phyloP scores from a whole-genome alignment of 1,140 invertebrate species.

The Polypedilum pembai region DNA sequence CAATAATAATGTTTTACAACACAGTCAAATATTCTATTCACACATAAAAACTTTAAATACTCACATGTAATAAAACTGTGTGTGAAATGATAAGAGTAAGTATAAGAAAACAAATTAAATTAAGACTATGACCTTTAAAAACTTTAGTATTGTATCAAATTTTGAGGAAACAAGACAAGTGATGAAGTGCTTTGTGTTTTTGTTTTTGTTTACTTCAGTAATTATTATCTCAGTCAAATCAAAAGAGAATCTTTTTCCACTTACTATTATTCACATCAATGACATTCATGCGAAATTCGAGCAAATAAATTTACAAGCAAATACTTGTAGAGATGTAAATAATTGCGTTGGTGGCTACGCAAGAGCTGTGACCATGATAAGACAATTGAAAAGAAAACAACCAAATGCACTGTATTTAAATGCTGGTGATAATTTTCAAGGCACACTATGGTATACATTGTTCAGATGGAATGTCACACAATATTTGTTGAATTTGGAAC shows the following conservation, averaged over 20 bases:
- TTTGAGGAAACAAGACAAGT: too few relatives aligned
- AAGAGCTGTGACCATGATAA: constrained; percentile 53
- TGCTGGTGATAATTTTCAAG: constrained; percentile 79
- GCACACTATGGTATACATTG: constrained; percentile 76
- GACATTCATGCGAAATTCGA: constrained; percentile 52
- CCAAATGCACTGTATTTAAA: constrained; percentile 64
- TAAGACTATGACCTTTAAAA: too few relatives aligned
- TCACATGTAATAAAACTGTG: too few relatives aligned
- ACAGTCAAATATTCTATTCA: too few relatives aligned
- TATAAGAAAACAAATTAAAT: too few relatives aligned
- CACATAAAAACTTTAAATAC: too few relatives aligned
- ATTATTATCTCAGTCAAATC: too few relatives aligned
- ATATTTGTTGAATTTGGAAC: constrained; percentile 66
- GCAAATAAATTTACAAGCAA: constrained; percentile 53
- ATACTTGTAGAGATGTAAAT: constrained; percentile 47
- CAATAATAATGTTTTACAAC: too few relatives aligned
- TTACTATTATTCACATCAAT: neutral
- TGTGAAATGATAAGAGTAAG: too few relatives aligned
- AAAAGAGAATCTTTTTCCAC: neutral
- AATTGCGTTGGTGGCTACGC: constrained; percentile 67
- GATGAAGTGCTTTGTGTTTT: too few relatives aligned
- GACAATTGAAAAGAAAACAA: constrained; percentile 49
- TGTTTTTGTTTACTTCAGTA: too few relatives aligned
- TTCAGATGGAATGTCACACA: constrained; percentile 65
- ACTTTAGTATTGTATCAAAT: too few relatives aligned